These are phyloP conservation scores for Struthio camelus DNA, from an alignment of 2,113 vertebrate genomes.

Conservation along the genomic window DNA sequence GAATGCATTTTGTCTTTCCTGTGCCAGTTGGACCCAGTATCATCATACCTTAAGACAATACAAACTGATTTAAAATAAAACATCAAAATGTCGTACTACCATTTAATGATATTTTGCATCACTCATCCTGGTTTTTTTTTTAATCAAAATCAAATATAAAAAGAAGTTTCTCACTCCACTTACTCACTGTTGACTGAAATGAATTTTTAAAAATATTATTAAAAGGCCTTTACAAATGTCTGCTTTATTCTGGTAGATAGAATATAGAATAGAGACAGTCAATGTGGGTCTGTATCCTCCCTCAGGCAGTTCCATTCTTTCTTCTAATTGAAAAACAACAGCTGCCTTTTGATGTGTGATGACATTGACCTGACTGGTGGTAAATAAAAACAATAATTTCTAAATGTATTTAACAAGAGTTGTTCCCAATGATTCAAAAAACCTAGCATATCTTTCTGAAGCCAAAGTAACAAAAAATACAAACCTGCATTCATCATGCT, in stretches of 20 bases:
- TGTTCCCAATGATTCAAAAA: neutral
- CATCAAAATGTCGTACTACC: neutral
- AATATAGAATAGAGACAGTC: too few species aligned
- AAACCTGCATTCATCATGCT: neutral
- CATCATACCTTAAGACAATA: slow-evolving; percentile 81
- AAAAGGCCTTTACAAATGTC: slow-evolving; percentile 14
- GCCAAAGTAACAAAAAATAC: neutral
- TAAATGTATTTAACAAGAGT: neutral
- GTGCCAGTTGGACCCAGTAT: slow-evolving; percentile 83
- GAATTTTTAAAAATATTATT: slow-evolving; percentile 17
- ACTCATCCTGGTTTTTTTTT: neutral
- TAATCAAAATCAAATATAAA: slow-evolving; percentile 14
- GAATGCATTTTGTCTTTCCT: slow-evolving; percentile 85
- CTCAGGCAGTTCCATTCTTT: slow-evolving; percentile 20
- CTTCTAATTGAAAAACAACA: slow-evolving; percentile 26
- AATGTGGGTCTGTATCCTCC: neutral
- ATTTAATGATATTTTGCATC: slow-evolving; percentile 20
- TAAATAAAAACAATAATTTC: slow-evolving; percentile 21
- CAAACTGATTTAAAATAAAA: slow-evolving; percentile 40
- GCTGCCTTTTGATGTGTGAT: slow-evolving; percentile 19
- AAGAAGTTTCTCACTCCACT: slow-evolving; percentile 8
- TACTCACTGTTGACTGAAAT: slow-evolving; percentile 10
- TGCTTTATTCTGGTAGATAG: neutral
- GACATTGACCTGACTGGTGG: neutral
- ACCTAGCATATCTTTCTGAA: neutral